These are phyloP conservation scores for Geococcyx californianus DNA, from an alignment of 2,113 vertebrate genomes.

Conservation along the genomic window DNA sequence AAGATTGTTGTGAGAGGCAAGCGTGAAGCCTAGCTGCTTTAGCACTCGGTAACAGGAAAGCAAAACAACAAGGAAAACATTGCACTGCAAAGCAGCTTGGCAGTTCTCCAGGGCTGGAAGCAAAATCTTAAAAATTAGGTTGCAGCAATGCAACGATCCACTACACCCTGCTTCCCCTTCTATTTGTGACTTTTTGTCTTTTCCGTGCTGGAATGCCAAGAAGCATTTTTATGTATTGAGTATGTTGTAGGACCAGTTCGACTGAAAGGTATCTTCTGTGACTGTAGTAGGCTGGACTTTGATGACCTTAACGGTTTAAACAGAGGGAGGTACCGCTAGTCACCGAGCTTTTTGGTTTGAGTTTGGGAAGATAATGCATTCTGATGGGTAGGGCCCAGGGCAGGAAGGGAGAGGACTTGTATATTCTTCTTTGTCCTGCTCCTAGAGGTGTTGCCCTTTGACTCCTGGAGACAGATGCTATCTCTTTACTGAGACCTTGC, in stretches of 20 bases:
- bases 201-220: not conserved
- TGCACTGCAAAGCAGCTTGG: not conserved
- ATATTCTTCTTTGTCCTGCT: not conserved
- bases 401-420: not conserved
- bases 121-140: not conserved
- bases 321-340: not conserved
- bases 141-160: not conserved
- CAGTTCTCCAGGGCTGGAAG: not conserved
- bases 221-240: not conserved
- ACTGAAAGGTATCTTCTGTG: not conserved
- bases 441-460: not conserved
- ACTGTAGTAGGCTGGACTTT: not conserved
- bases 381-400: not conserved
- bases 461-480: not conserved
- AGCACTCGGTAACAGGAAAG: not conserved
- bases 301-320: not conserved
- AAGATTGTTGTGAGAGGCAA: not conserved
- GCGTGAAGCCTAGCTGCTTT: not conserved
- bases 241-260: not conserved
- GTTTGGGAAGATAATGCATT: not conserved
- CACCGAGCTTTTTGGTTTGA: not conserved
- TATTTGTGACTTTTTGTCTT: not conserved
- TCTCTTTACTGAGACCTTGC: not conserved
- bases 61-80: not conserved
- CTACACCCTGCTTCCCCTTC: not conserved